phyloP scores from a whole-genome alignment of 2,113 vertebrate genomes.

The Tragelaphus strepsiceros region DNA sequence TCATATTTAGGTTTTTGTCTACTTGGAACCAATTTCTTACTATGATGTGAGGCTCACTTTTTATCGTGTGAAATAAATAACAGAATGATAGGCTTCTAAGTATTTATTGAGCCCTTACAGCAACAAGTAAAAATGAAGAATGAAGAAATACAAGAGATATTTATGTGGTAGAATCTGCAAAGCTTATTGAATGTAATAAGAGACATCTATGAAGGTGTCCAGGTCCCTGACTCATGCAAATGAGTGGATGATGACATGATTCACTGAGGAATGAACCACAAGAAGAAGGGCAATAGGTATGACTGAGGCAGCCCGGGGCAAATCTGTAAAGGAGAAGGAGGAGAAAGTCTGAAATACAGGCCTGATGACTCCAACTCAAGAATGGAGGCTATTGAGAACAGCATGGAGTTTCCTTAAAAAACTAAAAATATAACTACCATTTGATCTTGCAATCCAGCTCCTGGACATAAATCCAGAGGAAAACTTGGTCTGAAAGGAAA shows the following conservation, averaged over 20 bases:
- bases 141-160: not conserved
- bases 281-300: not conserved
- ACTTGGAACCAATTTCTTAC: not conserved
- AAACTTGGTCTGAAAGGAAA: not conserved
- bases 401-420: not conserved
- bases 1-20: not conserved
- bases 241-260: not conserved
- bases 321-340: not conserved
- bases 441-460: not conserved
- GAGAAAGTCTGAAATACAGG: not conserved
- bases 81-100: not conserved
- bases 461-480: not conserved
- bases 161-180: not conserved
- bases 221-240: not conserved
- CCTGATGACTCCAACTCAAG: not conserved
- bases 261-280: not conserved
- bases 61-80: not conserved
- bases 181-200: not conserved
- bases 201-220: not conserved
- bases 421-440: not conserved
- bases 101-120: not conserved
- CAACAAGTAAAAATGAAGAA: not conserved
- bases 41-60: not conserved
- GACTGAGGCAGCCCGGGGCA: not conserved
- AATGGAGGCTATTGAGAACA: not conserved